Percentiles rank a stretch among this genome's conserved stretches.
These are phyloP conservation scores for Pollenia amentaria DNA, from an alignment of 2,888 invertebrate species.

Conservation along the genomic window DNA sequence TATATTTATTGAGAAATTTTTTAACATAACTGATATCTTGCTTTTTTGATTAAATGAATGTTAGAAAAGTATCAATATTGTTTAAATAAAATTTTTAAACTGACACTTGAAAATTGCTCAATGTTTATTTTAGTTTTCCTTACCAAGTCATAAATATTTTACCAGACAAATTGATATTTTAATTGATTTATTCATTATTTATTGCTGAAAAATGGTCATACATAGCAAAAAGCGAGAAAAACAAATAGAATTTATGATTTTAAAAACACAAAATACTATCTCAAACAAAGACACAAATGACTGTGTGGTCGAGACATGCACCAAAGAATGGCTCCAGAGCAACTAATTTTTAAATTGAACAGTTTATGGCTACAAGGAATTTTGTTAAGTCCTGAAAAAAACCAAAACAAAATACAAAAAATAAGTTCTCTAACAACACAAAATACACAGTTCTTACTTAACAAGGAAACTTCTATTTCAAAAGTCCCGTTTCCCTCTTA, in stretches of 20 bases:
- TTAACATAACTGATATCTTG: too few relatives aligned
- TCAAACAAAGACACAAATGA: slow-evolving; percentile 30
- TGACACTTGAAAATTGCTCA: neutral
- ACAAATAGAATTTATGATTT: slow-evolving; percentile 30
- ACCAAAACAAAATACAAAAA: slow-evolving; percentile 1
- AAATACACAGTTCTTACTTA: neutral
- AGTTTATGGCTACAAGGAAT: neutral
- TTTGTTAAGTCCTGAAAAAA: too few relatives aligned
- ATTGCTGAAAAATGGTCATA: slow-evolving; percentile 36
- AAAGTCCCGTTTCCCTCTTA: slow-evolving; percentile 14
- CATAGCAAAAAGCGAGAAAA: slow-evolving; percentile 9
- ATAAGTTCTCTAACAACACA: neutral
- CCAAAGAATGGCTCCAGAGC: slow-evolving; percentile 36
- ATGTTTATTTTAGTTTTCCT: neutral
- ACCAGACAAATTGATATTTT: slow-evolving; percentile 61
- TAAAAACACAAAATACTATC: neutral
- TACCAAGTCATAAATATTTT: slow-evolving; percentile 54
- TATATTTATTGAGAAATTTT: too few relatives aligned
- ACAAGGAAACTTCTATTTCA: neutral
- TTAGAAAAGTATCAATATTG: too few relatives aligned
- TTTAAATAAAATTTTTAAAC: too few relatives aligned
- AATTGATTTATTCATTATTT: slow-evolving; percentile 64
- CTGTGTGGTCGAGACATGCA: slow-evolving; percentile 66
- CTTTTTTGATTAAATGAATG: too few relatives aligned
- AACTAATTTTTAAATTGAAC: slow-evolving; percentile 22